These are phyloP conservation scores for Caenorhabditis imperialis DNA, from an alignment of 2,888 invertebrate species.

Conservation along the genomic window DNA sequence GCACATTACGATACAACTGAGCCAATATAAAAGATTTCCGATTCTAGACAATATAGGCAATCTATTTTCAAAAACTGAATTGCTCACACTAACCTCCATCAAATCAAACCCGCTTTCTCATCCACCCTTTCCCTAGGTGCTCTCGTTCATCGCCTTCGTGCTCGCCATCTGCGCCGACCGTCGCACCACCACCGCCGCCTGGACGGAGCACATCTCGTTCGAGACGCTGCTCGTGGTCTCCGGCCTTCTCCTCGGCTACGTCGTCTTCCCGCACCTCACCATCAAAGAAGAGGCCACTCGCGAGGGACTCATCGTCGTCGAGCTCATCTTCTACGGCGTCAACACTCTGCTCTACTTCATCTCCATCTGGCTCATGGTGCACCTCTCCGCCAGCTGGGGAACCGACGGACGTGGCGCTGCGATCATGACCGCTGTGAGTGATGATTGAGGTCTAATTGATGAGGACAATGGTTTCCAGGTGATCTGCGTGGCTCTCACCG, in stretches of 20 bases:
- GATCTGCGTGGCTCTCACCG: conserved; percentile 75
- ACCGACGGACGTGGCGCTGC: conserved; percentile 77
- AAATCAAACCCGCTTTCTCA: no score
- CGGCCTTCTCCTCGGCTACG: conserved; percentile 74
- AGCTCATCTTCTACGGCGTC: conserved; percentile 76
- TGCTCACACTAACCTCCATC: no score
- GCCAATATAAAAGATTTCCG: no score
- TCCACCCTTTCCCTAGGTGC: no score
- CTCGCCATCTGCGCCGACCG: conserved; percentile 77
- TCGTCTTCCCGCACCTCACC: conserved; percentile 76
- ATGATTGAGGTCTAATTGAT: neutral
- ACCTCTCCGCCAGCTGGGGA: conserved; percentile 75
- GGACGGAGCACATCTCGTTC: conserved; percentile 78
- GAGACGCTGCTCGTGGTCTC: conserved; percentile 70
- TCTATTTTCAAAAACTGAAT: no score
- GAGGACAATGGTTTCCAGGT: conserved; percentile 67
- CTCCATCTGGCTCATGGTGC: conserved; percentile 77
- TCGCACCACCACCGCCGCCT: conserved; percentile 74
- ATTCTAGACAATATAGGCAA: no score
- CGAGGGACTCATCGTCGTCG: conserved; percentile 76
- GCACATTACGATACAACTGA: no score
- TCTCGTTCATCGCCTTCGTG: conserved; percentile 76
- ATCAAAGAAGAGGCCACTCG: conserved; percentile 74
- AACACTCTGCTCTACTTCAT: conserved; percentile 77
- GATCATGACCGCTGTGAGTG: conserved; percentile 74